A percentile compares a stretch with the other conserved stretches of the same genome.
Evolutionary conservation across 2,888 invertebrate genomes (phyloP).

Genomic region (Lithophane socia): DNA sequence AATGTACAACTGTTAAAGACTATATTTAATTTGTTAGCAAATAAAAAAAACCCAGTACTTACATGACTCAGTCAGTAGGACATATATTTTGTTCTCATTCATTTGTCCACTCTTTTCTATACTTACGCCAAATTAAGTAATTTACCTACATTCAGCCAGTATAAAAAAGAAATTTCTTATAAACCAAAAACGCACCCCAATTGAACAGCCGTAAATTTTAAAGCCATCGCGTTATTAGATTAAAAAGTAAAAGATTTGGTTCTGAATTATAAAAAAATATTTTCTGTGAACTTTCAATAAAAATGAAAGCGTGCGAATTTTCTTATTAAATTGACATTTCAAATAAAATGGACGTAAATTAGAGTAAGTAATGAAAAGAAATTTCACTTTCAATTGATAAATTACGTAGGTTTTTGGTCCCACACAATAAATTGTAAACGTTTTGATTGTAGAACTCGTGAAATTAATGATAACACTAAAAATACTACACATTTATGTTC

Average conservation of each 20-base stretch:
- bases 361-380: conserved; percentile 5
- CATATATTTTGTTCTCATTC: conserved; percentile 35
- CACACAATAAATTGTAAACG: background rate
- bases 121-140: conserved; percentile 42
- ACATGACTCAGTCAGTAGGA: conserved; percentile 29
- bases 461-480: background rate
- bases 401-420: background rate
- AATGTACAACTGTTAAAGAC: conserved; percentile 20
- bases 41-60: conserved; percentile 30
- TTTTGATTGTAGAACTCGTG: background rate
- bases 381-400: background rate
- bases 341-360: conserved; percentile 11
- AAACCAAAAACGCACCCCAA: conserved; percentile 58
- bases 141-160: conserved; percentile 38
- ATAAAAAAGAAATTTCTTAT: conserved; percentile 49
- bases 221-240: conserved; percentile 56
- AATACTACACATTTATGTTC: too few relatives aligned
- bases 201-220: conserved; percentile 56
- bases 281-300: conserved; percentile 11
- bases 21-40: conserved; percentile 48
- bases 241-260: conserved; percentile 58
- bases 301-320: conserved; percentile 22
- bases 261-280: conserved; percentile 40
- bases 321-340: conserved; percentile 20
- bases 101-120: conserved; percentile 28